Percentiles rank a stretch among this genome's conserved stretches.
Evolutionary conservation across 37 sponge, comb jelly and placozoan species (phyloP).

Genomic region (Aplysina aerophoba): DNA sequence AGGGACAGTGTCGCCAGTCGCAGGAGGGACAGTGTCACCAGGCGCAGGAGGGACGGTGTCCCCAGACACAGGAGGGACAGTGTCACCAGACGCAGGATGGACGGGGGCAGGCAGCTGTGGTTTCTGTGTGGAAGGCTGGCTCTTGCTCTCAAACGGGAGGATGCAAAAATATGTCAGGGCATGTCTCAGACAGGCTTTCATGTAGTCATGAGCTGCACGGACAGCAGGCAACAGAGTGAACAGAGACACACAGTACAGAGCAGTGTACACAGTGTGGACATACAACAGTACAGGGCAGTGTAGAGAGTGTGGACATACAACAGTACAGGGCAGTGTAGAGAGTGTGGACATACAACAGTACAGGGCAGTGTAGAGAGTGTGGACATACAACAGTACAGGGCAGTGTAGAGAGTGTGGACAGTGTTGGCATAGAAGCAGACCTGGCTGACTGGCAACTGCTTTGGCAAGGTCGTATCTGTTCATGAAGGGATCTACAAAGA

Average conservation of each 20-base stretch:
- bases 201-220: conserved; percentile 18
- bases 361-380: background rate
- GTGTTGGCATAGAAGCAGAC: conserved; percentile 1
- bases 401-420: background rate
- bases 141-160: background rate
- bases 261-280: background rate
- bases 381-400: background rate
- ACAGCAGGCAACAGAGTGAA: too few relatives aligned
- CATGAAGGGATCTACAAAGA: conserved; percentile 3
- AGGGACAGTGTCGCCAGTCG: background rate
- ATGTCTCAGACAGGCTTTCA: background rate
- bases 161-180: conserved; percentile 9
- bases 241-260: too few relatives aligned
- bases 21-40: background rate
- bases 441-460: background rate
- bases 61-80: background rate
- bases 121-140: background rate
- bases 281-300: background rate
- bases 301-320: background rate
- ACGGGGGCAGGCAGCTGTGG: background rate
- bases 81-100: background rate
- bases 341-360: background rate
- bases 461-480: background rate
- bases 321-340: too few relatives aligned
- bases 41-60: background rate